Conservation (phyloP, 2,888 invertebrate species). For the Pogonocherus hispidulus region DNA sequence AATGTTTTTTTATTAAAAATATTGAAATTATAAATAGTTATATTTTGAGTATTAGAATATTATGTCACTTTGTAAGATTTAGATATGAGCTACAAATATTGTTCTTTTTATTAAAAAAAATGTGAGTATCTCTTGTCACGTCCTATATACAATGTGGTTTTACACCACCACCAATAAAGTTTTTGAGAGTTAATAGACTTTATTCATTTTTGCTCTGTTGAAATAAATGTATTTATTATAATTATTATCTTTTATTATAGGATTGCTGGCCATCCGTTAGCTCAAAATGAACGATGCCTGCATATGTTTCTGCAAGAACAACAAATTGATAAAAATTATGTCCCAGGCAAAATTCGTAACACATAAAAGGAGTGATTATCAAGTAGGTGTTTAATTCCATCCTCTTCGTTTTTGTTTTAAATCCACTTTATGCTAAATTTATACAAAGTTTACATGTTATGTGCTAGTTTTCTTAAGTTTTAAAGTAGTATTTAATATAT, state of each 20-base stretch:
- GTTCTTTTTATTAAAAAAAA: too few species aligned
- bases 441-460: constrained; percentile 28
- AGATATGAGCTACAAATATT: too few species aligned
- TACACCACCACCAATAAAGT: too few species aligned
- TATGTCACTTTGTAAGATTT: too few species aligned
- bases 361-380: constrained; percentile 74
- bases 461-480: constrained; percentile 36
- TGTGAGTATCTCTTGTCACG: too few species aligned
- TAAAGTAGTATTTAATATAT: constrained; percentile 37
- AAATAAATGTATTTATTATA: too few species aligned
- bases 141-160: too few species aligned
- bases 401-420: constrained; percentile 41
- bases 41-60: too few species aligned
- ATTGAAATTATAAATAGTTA: too few species aligned
- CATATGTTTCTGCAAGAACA: constrained; percentile 99
- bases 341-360: constrained; percentile 98
- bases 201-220: too few species aligned
- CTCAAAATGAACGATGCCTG: constrained; percentile 98
- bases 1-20: too few species aligned
- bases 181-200: too few species aligned
- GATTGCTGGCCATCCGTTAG: constrained; percentile 98
- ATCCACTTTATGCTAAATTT: constrained; percentile 31
- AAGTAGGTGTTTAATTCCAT: constrained; percentile 49
- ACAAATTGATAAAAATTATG: constrained; percentile 98
- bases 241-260: constrained; percentile 71